phyloP scores from a whole-genome alignment of 2,888 invertebrate genomes.

The Aradus depressus region DNA sequence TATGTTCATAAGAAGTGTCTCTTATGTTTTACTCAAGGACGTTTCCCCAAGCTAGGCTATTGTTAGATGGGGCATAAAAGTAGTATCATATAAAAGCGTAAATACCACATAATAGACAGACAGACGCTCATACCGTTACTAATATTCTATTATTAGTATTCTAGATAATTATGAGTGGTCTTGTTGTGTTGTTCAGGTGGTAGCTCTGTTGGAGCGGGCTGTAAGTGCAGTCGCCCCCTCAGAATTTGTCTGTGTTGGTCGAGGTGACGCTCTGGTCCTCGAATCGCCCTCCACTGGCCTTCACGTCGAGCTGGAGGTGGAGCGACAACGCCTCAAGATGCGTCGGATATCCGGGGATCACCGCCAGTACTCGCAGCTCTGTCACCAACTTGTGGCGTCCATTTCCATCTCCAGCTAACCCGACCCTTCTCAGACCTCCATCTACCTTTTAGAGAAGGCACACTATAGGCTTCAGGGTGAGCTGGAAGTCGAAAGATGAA shows the following conservation, averaged over 20 bases:
- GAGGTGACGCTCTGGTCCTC: slow-evolving; percentile 45
- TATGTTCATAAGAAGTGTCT: too few relatives aligned
- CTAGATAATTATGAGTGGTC: too few relatives aligned
- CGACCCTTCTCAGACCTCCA: slow-evolving; percentile 4
- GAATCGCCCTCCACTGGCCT: slow-evolving; percentile 74
- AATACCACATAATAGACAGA: too few relatives aligned
- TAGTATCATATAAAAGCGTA: too few relatives aligned
- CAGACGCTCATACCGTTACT: too few relatives aligned
- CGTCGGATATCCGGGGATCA: slow-evolving; percentile 79
- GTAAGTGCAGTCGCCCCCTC: slow-evolving; percentile 45
- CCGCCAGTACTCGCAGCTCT: slow-evolving; percentile 73
- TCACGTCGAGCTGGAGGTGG: slow-evolving; percentile 62
- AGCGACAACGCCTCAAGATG: slow-evolving; percentile 51
- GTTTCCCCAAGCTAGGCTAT: too few relatives aligned
- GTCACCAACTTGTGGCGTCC: slow-evolving; percentile 76
- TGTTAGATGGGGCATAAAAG: too few relatives aligned
- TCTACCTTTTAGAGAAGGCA: neutral
- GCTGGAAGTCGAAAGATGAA: too few relatives aligned
- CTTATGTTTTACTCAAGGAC: too few relatives aligned
- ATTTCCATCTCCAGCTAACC: slow-evolving; percentile 56
- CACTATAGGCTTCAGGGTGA: too few relatives aligned
- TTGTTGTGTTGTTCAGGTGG: slow-evolving; percentile 36
- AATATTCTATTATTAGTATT: too few relatives aligned
- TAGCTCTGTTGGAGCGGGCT: slow-evolving; percentile 66
- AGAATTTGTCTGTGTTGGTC: slow-evolving; percentile 27